Percentiles rank a stretch among this genome's conserved stretches.
Conservation (phyloP, 2,797 vertebrate species). For the Schizothorax lantsangensis region DNA sequence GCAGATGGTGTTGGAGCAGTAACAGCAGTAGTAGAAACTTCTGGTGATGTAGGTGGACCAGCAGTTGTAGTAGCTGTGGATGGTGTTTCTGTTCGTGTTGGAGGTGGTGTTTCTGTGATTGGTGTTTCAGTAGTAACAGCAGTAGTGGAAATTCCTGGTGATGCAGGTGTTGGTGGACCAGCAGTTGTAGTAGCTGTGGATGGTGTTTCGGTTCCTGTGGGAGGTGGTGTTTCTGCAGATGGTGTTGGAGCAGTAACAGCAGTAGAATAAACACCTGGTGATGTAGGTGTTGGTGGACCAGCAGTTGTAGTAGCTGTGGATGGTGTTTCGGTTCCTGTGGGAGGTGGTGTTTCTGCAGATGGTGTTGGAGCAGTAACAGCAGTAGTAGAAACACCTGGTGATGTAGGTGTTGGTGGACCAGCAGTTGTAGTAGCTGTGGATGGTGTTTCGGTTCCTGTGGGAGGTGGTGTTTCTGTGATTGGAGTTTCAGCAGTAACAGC, state of each 20-base stretch:
- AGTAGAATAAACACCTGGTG: not conserved
- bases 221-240: not conserved
- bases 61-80: too few species aligned
- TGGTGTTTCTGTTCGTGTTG: too few species aligned
- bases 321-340: not conserved
- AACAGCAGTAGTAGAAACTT: too few species aligned
- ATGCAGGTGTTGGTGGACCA: too few species aligned
- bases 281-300: not conserved
- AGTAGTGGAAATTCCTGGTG: too few species aligned
- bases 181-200: too few species aligned
- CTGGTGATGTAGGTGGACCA: too few species aligned
- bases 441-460: not conserved
- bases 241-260: not conserved
- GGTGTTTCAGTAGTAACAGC: too few species aligned
- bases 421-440: not conserved
- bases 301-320: not conserved
- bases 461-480: not conserved
- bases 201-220: not conserved
- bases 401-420: too few species aligned
- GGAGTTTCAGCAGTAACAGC: too few species aligned
- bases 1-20: too few species aligned
- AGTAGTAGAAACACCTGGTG: not conserved
- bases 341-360: not conserved
- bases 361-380: not conserved
- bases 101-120: too few species aligned